A percentile compares a stretch with the other conserved stretches of the same genome.
Conservation (phyloP, 1,140 invertebrate genomes). For the Aphaenogaster rudis region DNA sequence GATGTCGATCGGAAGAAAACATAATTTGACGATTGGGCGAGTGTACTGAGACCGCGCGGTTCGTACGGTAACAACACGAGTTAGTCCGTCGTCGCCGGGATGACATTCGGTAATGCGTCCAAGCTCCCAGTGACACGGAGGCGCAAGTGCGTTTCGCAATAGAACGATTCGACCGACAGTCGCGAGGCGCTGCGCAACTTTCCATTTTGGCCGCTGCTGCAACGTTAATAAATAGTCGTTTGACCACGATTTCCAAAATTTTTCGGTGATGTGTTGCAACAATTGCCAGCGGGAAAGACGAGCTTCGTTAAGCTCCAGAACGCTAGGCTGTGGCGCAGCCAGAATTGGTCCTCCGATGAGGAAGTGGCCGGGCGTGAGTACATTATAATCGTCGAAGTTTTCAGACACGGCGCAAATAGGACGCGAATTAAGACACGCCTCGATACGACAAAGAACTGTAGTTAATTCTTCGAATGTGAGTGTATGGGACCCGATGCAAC, state of each 20-base stretch:
- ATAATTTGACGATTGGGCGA: background rate
- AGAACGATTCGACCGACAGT: background rate
- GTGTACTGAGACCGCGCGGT: background rate
- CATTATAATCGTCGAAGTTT: background rate
- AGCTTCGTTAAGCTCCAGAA: background rate
- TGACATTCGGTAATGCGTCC: background rate
- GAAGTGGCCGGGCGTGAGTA: background rate
- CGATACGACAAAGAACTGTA: background rate
- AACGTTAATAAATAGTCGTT: background rate
- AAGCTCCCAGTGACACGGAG: background rate
- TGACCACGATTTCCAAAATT: background rate
- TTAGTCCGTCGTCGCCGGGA: background rate
- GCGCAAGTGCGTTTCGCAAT: background rate
- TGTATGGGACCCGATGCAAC: background rate
- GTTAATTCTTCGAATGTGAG: background rate
- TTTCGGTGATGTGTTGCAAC: background rate
- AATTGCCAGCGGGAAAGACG: background rate
- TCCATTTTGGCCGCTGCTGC: background rate
- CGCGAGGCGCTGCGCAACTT: background rate
- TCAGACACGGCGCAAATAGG: background rate
- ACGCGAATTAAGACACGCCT: background rate
- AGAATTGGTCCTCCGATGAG: background rate
- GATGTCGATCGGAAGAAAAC: background rate
- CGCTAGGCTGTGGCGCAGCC: background rate
- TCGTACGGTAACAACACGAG: background rate